Conservation (phyloP, 2,888 invertebrate species). For the Sinohyriopsis cumingii region DNA sequence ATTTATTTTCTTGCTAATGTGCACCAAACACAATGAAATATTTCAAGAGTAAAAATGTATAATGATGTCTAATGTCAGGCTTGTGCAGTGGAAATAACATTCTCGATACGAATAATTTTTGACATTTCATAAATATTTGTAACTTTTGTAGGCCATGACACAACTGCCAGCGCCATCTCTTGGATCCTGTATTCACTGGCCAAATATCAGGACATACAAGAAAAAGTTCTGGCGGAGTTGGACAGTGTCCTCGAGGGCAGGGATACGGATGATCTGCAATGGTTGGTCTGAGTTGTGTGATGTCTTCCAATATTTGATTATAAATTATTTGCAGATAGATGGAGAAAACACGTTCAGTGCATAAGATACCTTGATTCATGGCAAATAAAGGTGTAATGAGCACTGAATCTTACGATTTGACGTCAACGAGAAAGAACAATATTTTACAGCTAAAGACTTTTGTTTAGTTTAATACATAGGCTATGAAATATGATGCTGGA, state of each 20-base stretch:
- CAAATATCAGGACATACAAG: constrained; percentile 49
- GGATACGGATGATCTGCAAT: constrained; percentile 4
- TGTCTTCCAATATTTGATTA: no score
- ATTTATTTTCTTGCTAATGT: no score
- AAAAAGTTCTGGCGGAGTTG: constrained; percentile 9
- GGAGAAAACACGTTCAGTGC: background rate
- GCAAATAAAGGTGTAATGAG: background rate
- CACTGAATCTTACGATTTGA: no score
- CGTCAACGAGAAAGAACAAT: no score
- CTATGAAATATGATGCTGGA: no score
- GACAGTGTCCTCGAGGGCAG: background rate
- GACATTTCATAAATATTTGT: background rate
- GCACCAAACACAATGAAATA: no score
- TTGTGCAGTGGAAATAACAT: no score
- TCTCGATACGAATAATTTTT: no score
- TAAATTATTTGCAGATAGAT: background rate
- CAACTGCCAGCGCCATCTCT: constrained; percentile 58
- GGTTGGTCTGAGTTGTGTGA: background rate
- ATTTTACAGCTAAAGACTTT: no score
- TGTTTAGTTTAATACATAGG: no score
- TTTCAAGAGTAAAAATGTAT: no score
- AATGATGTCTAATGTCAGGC: no score
- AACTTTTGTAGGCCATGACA: constrained; percentile 48
- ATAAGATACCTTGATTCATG: background rate
- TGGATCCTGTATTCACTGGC: constrained; percentile 59